Evolutionary conservation across 2,797 vertebrate species (phyloP).

Genomic region (Scolopax rusticola): DNA sequence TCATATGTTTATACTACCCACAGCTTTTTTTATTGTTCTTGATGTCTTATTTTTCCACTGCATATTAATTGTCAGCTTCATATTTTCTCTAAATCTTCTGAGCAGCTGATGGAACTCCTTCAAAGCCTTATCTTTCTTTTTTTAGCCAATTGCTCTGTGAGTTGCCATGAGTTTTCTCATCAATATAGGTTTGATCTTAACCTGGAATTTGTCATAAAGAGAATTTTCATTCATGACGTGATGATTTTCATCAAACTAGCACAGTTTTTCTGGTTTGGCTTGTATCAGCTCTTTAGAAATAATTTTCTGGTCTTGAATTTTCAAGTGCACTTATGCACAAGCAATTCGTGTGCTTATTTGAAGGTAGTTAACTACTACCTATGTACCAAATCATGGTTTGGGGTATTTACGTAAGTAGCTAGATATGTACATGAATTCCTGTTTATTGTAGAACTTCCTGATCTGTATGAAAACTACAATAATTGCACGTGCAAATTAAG

Average conservation of each 20-base stretch:
- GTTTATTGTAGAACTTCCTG: background rate
- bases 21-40: background rate
- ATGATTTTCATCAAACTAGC: background rate
- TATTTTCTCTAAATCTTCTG: background rate
- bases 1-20: background rate
- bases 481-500: background rate
- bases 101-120: background rate
- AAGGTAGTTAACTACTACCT: background rate
- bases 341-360: background rate
- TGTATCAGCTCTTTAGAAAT: background rate
- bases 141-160: fast-evolving
- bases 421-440: background rate
- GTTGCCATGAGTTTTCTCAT: background rate
- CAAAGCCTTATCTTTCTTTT: background rate
- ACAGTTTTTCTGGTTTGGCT: background rate
- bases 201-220: background rate
- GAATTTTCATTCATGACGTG: background rate
- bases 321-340: background rate
- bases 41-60: background rate
- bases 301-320: background rate
- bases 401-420: background rate
- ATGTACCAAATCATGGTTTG: background rate
- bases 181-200: background rate
- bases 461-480: background rate
- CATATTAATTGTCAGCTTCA: background rate